Conservation (phyloP, 2,113 vertebrate species). For the Macrotis lagotis region DNA sequence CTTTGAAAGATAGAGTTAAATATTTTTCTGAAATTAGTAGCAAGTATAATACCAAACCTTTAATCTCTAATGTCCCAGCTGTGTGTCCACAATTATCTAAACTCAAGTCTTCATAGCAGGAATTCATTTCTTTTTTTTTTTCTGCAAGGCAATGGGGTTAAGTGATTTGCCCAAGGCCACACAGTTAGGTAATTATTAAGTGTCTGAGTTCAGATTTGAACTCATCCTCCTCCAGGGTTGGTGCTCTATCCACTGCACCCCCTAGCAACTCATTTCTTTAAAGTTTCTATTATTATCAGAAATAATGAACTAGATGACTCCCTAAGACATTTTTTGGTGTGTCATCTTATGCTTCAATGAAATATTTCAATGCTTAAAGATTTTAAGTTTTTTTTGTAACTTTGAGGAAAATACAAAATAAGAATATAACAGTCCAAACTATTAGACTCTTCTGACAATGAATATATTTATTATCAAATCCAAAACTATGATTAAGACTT, state of each 20-base stretch:
- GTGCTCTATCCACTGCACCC: too few species aligned
- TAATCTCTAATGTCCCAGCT: conserved; percentile 30
- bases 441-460: conserved; percentile 45
- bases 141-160: too few species aligned
- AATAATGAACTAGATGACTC: conserved; percentile 1
- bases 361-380: conserved; percentile 22
- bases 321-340: conserved; percentile 12
- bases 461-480: conserved; percentile 39
- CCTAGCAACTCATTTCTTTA: conserved; percentile 35
- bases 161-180: too few species aligned
- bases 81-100: conserved; percentile 40
- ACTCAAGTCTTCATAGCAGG: conserved; percentile 29
- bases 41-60: not conserved
- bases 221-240: too few species aligned
- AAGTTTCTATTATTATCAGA: conserved; percentile 38
- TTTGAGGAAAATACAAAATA: conserved; percentile 40
- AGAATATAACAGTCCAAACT: conserved; percentile 41
- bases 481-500: conserved; percentile 18
- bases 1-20: conserved; percentile 28
- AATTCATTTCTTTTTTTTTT: conserved; percentile 34
- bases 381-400: conserved; percentile 34
- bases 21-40: conserved; percentile 41
- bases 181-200: too few species aligned
- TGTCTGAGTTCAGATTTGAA: too few species aligned
- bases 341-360: conserved; percentile 35